phyloP scores from a whole-genome alignment of 2,113 vertebrate species.

The Tachysurus vachellii region DNA sequence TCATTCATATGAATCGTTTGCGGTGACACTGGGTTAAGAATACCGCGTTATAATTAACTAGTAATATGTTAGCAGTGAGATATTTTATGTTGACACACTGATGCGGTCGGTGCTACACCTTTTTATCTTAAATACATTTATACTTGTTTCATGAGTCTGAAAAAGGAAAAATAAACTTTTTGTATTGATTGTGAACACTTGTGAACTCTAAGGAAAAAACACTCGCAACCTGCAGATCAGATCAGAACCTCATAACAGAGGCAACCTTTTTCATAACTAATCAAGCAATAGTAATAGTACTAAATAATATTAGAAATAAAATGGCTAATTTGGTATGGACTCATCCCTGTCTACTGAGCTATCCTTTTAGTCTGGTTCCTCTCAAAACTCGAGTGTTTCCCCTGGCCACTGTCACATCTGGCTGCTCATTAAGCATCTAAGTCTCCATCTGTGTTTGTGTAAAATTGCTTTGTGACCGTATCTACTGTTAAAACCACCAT shows the following conservation, averaged over 20 bases:
- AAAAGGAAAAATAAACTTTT: neutral
- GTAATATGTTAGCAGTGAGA: neutral
- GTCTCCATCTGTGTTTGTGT: neutral
- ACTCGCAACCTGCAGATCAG: neutral
- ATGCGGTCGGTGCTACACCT: neutral
- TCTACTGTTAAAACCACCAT: neutral
- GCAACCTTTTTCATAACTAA: neutral
- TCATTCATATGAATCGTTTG: neutral
- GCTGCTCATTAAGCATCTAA: neutral
- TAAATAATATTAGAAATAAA: too few relatives aligned
- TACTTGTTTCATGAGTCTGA: neutral
- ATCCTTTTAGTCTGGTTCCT: neutral
- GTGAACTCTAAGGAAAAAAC: neutral
- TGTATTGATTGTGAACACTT: neutral
- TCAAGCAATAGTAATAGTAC: neutral
- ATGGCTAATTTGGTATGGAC: too few relatives aligned
- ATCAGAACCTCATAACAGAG: neutral
- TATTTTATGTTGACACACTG: neutral
- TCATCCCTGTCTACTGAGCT: neutral
- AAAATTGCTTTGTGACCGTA: neutral
- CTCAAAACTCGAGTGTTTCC: neutral
- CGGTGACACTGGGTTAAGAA: neutral
- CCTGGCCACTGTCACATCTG: neutral
- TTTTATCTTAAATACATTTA: neutral
- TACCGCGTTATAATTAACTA: neutral